phyloP scores from a whole-genome alignment of 1,140 invertebrate species.

The Trissolcus basalis region DNA sequence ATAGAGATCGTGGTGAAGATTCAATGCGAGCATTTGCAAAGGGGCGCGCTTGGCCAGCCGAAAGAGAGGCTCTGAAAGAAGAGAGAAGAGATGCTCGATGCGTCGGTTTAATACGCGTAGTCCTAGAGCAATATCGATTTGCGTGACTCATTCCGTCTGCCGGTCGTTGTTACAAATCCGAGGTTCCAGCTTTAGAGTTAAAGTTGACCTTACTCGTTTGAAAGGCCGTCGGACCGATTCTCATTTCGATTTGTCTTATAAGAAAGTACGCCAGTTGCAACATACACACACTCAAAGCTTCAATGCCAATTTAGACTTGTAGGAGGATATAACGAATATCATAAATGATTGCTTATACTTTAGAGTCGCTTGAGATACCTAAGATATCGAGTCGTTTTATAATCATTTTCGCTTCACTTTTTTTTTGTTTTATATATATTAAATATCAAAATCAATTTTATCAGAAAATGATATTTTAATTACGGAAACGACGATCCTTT shows the following conservation, averaged over 20 bases:
- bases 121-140: conserved; percentile 64
- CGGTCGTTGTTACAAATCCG: conserved; percentile 40
- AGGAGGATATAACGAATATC: conserved; percentile 26
- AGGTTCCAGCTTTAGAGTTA: conserved; percentile 40
- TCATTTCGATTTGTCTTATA: conserved; percentile 44
- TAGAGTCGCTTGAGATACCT: too few relatives aligned
- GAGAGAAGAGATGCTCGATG: conserved; percentile 16
- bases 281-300: conserved; percentile 13
- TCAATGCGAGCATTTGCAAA: conserved; percentile 27
- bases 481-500: too few relatives aligned
- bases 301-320: conserved; percentile 33
- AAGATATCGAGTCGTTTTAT: too few relatives aligned
- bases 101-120: conserved; percentile 31
- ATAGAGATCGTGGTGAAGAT: conserved; percentile 32
- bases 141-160: conserved; percentile 63
- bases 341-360: conserved; percentile 23
- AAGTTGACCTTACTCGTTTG: conserved; percentile 56
- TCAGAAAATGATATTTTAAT: too few relatives aligned
- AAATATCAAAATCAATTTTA: too few relatives aligned
- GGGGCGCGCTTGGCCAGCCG: conserved; percentile 14
- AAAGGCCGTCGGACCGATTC: conserved; percentile 31
- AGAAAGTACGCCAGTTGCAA: conserved; percentile 26
- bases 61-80: too few relatives aligned
- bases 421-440: too few relatives aligned
- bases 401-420: too few relatives aligned